phyloP scores from a whole-genome alignment of 2,797 vertebrate species.

The Diceros bicornis region DNA sequence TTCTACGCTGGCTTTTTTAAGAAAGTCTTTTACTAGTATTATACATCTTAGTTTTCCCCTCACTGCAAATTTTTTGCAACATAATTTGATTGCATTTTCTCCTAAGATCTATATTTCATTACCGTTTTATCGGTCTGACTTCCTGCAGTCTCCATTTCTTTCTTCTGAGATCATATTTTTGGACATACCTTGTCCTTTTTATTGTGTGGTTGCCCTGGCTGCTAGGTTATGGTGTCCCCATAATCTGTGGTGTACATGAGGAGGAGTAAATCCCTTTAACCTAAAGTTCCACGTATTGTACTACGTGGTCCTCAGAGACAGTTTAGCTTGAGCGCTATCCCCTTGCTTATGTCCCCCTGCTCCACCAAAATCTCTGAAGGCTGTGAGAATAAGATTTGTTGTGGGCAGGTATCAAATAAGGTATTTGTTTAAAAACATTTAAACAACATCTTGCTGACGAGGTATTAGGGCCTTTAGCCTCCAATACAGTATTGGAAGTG shows the following conservation, averaged over 20 bases:
- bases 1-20: not conserved
- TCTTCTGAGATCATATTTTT: not conserved
- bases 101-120: not conserved
- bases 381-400: not conserved
- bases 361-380: not conserved
- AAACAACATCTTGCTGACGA: not conserved
- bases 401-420: not conserved
- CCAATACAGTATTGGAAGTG: not conserved
- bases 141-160: not conserved
- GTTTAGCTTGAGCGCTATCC: not conserved
- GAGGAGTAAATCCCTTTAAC: not conserved
- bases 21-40: not conserved
- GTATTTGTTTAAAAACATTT: conserved; percentile 14
- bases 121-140: not conserved
- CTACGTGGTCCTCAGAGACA: not conserved
- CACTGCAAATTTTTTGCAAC: not conserved
- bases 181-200: not conserved
- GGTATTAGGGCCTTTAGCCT: not conserved
- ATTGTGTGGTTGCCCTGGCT: not conserved
- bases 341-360: not conserved
- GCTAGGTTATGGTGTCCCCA: not conserved
- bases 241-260: not conserved
- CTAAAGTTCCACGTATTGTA: not conserved
- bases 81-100: not conserved
- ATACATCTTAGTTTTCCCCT: not conserved